Evolutionary conservation across 92 coral and sea anemone species (phyloP), one percentile per base, ranked within the genome.

Genomic region (Desmophyllum pertusum): DNA sequence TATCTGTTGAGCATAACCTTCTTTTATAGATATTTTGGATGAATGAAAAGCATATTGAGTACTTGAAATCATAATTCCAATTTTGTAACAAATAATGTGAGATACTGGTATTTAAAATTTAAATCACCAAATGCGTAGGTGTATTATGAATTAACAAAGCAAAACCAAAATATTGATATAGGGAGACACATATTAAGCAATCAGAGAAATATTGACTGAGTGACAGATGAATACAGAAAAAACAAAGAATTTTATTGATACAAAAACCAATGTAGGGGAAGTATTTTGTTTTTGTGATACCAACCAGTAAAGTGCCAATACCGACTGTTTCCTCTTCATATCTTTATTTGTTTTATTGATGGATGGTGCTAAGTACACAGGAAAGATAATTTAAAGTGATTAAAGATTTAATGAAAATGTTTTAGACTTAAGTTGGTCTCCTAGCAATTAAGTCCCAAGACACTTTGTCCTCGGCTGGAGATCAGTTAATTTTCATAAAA

Each of bases 121-220:
- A 69, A 80, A 67, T 80, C 27, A 39, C 52, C 39, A 6, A 50
- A 14, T 50, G 66, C 45, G 65, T 68, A n/a, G 84, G 67, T 69
- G 77, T 61, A 38, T 59, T 68, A 38, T 10, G 40, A 36, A 62
- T 48, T 35, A 48, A 36, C 37, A 69, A 68, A 17, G 41, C 30
- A 41, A 30, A 36, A 36, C 64, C 37, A 42, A 50, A 78, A 21
- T 67, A 27, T 80, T 80, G 76, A 80, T 39, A 48, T 69, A 80
- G 43, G 76, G 37, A 68, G 50, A 50, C 63, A 31, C 11, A 23
- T 15, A 37, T 23, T 50, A 9, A 51, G 42, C 50, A 80, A 51
- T 67, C 31, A 48, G 75, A 80, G 55, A 48, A 36, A 31, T 41
- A 67, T 80, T 69, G 13, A 35, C 48, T 27, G 33, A 7, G 50